Evolutionary conservation across 2,797 vertebrate species (phyloP), one percentile per base, ranked within the genome.

Genomic region (Enteromius treurensis): DNA sequence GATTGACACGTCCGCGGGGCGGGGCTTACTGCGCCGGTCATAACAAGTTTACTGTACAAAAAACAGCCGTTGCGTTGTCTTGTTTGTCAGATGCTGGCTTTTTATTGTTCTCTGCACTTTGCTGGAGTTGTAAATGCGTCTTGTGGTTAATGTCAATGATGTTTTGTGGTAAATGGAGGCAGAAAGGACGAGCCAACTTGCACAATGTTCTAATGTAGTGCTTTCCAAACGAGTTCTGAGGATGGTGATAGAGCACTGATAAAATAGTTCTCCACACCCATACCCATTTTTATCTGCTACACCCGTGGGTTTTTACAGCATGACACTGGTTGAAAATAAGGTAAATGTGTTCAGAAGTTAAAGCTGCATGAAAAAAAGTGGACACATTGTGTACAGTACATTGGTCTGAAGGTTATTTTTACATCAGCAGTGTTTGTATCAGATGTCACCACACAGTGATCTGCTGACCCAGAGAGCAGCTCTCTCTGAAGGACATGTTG

Each of bases 361-460:
- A 29, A 4, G 45, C 15, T 1, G 7, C 26, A 21, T 34, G 3
- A 49, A 34, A 17, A 65, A 62, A 65, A 60, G 45, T 37, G 77
- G 10, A 64, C 45, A 32, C 34, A 42, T 67, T 21, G 51, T 53
- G 51, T 8, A 53, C 51, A 53, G 51, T 19, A 78, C 68, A 51
- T 8, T 34, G 64, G 65, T 23, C 69, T 14, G 10, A 3, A 60
- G n/a, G 80, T 42, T 79, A 73, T 71, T 75, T 58, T 70, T 79
- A 62, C 34, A n/a, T 71, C 15, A 15, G 53, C 32, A 21, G 67
- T 70, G 60, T 29, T 58, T 23, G 81, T 55, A 40, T 83, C 80
- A 51, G 42, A 76, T 86, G 69, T 78, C 77, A 45, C 37, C 58
- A 51, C 49, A 71, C 55, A 11, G 55, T 29, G 75, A 70, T 85